Conservation (phyloP, 2,113 vertebrate genomes). For the Sylvia atricapilla region DNA sequence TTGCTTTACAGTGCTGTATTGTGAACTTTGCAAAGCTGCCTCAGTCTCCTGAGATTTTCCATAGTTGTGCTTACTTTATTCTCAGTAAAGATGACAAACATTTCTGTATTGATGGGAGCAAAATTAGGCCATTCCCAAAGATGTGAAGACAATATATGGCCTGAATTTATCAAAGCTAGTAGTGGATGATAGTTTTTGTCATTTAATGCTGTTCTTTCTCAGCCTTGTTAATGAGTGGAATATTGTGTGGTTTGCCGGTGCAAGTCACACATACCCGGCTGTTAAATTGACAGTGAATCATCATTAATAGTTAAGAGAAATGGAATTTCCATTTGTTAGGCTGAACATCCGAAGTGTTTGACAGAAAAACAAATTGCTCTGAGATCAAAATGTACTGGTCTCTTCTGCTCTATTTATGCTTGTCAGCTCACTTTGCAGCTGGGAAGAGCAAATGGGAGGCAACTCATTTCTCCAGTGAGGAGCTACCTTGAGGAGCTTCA, state of each 20-base stretch:
- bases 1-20: neutral
- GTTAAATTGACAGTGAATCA: neutral
- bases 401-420: neutral
- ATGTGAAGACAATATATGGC: neutral
- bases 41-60: neutral
- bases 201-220: neutral
- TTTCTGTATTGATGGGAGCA: neutral
- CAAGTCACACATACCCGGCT: neutral
- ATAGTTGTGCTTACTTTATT: neutral
- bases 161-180: neutral
- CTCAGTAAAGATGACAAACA: neutral
- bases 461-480: neutral
- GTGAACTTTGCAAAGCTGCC: neutral
- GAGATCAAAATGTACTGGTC: neutral
- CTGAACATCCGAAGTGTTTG: neutral
- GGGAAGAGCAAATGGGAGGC: neutral
- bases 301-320: neutral
- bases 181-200: neutral
- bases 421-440: neutral
- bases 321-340: slow-evolving; percentile 13
- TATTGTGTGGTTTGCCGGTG: neutral
- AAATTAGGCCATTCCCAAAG: neutral
- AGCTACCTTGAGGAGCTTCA: neutral
- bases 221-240: neutral
- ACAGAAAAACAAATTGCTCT: slow-evolving; percentile 8